phyloP scores from a whole-genome alignment of 2,113 vertebrate species.

The Parus major region DNA sequence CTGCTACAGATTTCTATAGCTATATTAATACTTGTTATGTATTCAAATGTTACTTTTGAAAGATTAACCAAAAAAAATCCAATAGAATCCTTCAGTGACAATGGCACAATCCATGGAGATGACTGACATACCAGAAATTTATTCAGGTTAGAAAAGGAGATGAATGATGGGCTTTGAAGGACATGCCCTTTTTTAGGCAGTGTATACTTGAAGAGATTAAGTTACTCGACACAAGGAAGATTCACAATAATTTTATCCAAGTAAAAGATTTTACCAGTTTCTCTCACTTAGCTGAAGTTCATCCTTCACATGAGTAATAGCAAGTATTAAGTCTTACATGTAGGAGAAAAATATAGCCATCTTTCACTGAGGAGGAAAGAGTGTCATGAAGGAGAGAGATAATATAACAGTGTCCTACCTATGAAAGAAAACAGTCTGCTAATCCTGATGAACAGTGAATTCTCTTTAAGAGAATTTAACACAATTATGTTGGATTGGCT shows the following conservation, averaged over 20 bases:
- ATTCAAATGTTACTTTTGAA: background rate
- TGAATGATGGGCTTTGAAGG: background rate
- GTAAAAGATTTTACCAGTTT: background rate
- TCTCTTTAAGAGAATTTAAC: background rate
- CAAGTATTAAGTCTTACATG: background rate
- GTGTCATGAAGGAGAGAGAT: background rate
- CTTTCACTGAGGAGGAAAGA: background rate
- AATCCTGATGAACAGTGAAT: background rate
- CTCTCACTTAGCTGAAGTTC: background rate
- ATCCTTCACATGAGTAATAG: background rate
- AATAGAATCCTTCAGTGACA: background rate
- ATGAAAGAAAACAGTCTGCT: background rate
- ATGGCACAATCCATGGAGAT: background rate
- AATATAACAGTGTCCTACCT: background rate
- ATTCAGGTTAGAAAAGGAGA: background rate
- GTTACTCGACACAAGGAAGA: background rate
- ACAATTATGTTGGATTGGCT: background rate
- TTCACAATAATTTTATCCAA: background rate
- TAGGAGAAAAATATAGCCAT: background rate
- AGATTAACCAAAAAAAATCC: background rate
- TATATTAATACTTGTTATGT: background rate
- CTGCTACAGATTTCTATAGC: background rate
- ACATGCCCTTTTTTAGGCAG: background rate
- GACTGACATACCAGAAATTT: slow-evolving; percentile 1
- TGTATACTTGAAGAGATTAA: background rate